Percentiles rank a stretch among this genome's conserved stretches.
These are phyloP conservation scores for Rugalucina vietnamica DNA, from an alignment of 2,888 invertebrate genomes.

Conservation along the genomic window DNA sequence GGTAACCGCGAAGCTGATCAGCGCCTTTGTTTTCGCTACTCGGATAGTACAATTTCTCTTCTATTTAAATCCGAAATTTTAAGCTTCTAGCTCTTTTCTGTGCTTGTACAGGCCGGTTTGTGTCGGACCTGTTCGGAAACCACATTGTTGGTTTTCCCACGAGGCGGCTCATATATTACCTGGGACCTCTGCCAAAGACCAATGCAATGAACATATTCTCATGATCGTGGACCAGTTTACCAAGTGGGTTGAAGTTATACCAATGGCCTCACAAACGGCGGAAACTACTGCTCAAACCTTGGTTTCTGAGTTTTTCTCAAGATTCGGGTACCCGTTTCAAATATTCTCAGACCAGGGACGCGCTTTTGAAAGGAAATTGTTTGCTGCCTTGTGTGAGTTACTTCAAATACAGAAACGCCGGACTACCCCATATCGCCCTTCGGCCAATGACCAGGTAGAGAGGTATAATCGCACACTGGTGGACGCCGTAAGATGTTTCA, in stretches of 20 bases:
- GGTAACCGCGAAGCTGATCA: no score
- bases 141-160: no score
- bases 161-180: no score
- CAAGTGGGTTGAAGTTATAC: background rate
- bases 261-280: background rate
- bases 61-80: no score
- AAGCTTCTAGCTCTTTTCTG: no score
- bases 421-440: background rate
- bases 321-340: background rate
- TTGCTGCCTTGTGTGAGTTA: background rate
- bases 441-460: background rate
- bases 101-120: no score
- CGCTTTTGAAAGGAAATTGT: background rate
- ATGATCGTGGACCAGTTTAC: background rate
- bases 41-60: no score
- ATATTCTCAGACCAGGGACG: background rate
- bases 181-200: slow-evolving; percentile 2
- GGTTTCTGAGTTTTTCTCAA: background rate
- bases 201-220: background rate
- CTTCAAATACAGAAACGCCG: background rate
- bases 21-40: no score
- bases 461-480: background rate
- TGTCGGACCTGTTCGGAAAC: no score
- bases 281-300: background rate
- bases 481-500: background rate